phyloP scores from a whole-genome alignment of 1,140 invertebrate species.

The Frieseomelitta varia region DNA sequence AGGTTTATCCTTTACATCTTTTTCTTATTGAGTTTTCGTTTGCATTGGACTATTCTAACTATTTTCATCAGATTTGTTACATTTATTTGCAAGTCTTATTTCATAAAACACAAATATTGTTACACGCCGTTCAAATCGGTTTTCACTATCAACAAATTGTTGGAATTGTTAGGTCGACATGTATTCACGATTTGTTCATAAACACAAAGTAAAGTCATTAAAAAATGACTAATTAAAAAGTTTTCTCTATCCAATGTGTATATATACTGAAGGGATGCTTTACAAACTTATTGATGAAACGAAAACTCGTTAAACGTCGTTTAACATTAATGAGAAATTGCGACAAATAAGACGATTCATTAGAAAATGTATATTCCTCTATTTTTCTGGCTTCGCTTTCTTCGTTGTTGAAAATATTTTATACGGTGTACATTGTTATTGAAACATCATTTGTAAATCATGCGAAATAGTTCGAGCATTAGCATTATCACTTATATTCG shows the following conservation, averaged over 20 bases:
- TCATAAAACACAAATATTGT: not conserved
- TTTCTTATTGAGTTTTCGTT: slow-evolving; percentile 30
- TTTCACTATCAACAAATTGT: not conserved
- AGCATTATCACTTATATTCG: not conserved
- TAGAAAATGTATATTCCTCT: slow-evolving; percentile 40
- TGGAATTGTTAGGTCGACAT: not conserved
- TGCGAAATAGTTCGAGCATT: not conserved
- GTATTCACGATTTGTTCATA: not conserved
- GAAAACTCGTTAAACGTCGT: slow-evolving; percentile 13
- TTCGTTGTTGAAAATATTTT: slow-evolving; percentile 30
- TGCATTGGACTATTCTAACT: slow-evolving; percentile 10
- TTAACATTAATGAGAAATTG: slow-evolving; percentile 3
- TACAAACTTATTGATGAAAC: slow-evolving; percentile 2
- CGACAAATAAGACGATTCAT: not conserved
- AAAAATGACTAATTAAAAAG: not conserved
- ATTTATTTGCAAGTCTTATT: slow-evolving; percentile 8
- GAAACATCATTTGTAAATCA: not conserved
- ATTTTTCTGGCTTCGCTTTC: slow-evolving; percentile 35
- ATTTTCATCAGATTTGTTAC: not conserved
- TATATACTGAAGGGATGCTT: not conserved
- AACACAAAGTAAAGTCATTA: not conserved
- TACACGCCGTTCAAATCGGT: not conserved
- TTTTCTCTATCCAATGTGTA: not conserved
- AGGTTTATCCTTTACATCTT: not conserved
- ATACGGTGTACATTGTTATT: slow-evolving; percentile 9